phyloP scores from a whole-genome alignment of 2,888 invertebrate genomes.

The Archips crataeganus region DNA sequence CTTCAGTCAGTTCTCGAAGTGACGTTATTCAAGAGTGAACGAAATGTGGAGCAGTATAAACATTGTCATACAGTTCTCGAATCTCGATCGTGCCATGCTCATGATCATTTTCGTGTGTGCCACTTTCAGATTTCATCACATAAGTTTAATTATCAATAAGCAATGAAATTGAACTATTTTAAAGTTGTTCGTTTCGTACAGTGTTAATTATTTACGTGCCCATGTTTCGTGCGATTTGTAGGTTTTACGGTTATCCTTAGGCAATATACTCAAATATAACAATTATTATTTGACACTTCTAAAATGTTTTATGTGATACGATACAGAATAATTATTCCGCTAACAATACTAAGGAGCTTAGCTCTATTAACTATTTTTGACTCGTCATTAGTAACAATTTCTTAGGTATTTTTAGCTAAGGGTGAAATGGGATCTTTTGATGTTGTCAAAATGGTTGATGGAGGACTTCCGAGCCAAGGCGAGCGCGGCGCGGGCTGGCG shows the following conservation, averaged over 20 bases:
- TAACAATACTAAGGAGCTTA: neutral
- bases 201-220: neutral
- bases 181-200: neutral
- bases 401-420: conserved; percentile 3
- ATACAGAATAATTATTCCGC: neutral
- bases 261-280: neutral
- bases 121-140: conserved; percentile 35
- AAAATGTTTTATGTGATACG: neutral
- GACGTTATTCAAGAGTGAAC: conserved; percentile 44
- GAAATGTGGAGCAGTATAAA: conserved; percentile 29
- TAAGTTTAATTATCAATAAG: conserved; percentile 12
- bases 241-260: neutral
- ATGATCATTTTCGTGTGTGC: conserved; percentile 41
- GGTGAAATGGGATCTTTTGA: conserved; percentile 44
- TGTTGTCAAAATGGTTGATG: conserved; percentile 55
- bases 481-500: conserved; percentile 58
- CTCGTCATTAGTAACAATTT: neutral
- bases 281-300: neutral
- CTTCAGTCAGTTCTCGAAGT: conserved; percentile 51
- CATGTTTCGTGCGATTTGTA: neutral
- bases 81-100: conserved; percentile 13
- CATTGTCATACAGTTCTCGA: conserved; percentile 21
- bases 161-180: conserved; percentile 4
- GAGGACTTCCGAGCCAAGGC: conserved; percentile 73
- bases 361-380: neutral